Percentiles rank a stretch among this genome's conserved stretches.
Evolutionary conservation across 2,797 vertebrate species (phyloP).

Genomic region (Malurus leucopterus): DNA sequence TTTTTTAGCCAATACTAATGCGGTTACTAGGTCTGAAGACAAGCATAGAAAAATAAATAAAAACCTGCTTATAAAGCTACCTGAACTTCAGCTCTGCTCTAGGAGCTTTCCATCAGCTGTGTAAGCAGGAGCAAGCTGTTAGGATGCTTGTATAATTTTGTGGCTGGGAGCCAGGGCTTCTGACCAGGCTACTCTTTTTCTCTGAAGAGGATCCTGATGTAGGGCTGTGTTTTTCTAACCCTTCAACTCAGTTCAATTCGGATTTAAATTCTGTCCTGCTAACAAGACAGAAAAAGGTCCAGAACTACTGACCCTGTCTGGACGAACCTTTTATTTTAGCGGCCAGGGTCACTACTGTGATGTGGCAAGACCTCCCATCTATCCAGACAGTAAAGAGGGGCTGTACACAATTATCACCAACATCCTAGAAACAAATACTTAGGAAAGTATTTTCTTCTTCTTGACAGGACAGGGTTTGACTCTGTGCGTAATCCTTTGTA

Average conservation of each 20-base stretch:
- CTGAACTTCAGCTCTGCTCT: not conserved
- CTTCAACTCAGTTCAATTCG: not conserved
- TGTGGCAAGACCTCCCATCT: not conserved
- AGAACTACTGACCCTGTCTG: not conserved
- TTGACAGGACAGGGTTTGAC: not conserved
- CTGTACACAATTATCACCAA: not conserved
- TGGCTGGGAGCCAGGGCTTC: not conserved
- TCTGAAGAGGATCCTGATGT: not conserved
- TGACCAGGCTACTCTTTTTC: not conserved
- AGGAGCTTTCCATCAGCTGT: conserved; percentile 2
- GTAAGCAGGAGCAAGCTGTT: not conserved
- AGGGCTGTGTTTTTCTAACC: not conserved
- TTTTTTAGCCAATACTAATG: not conserved
- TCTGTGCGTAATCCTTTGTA: not conserved
- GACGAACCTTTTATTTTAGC: not conserved
- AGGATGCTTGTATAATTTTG: not conserved
- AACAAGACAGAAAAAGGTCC: not conserved
- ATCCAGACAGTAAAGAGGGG: not conserved
- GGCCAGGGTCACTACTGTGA: not conserved
- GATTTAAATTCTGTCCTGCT: not conserved
- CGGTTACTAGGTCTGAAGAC: not conserved
- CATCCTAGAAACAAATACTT: not conserved
- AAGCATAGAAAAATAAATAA: not conserved
- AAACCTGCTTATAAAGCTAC: not conserved
- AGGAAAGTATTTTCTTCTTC: not conserved